phyloP scores from a whole-genome alignment of 2,113 vertebrate species.

The Apistogramma diplotaenia region DNA sequence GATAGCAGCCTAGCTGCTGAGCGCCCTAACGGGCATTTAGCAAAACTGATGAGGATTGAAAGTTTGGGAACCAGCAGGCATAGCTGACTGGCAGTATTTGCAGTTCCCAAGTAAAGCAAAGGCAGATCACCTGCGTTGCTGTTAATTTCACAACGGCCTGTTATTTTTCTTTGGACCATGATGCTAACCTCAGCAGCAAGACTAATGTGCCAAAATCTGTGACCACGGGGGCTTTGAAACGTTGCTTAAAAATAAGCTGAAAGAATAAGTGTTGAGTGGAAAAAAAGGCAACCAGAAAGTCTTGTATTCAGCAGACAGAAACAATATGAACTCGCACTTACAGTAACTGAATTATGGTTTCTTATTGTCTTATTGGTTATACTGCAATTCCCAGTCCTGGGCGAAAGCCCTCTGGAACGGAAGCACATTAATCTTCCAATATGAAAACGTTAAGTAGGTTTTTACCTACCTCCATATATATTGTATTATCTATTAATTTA shows the following conservation, averaged over 20 bases:
- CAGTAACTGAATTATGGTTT: not conserved
- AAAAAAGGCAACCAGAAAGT: not conserved
- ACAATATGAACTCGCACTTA: not conserved
- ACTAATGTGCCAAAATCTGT: not conserved
- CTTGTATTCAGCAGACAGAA: not conserved
- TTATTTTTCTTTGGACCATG: not conserved
- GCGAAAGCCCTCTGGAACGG: not conserved
- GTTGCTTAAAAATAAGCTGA: not conserved
- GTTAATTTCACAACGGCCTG: not conserved
- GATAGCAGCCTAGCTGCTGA: not conserved
- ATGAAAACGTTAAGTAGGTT: not conserved
- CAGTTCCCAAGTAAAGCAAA: not conserved
- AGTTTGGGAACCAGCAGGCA: slow-evolving; percentile 4
- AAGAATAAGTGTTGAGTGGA: not conserved
- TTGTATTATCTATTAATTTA: not conserved
- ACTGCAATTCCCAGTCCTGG: not conserved
- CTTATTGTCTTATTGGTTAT: not conserved
- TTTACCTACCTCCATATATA: not conserved
- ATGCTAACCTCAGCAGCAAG: slow-evolving; percentile 7
- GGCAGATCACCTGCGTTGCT: not conserved
- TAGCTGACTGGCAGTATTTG: slow-evolving; percentile 30
- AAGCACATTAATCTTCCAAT: not conserved
- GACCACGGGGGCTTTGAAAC: not conserved
- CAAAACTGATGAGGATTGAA: slow-evolving; percentile 15
- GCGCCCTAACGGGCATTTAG: not conserved